Conservation (phyloP, 2,888 invertebrate genomes). For the Trichacis sp. region DNA sequence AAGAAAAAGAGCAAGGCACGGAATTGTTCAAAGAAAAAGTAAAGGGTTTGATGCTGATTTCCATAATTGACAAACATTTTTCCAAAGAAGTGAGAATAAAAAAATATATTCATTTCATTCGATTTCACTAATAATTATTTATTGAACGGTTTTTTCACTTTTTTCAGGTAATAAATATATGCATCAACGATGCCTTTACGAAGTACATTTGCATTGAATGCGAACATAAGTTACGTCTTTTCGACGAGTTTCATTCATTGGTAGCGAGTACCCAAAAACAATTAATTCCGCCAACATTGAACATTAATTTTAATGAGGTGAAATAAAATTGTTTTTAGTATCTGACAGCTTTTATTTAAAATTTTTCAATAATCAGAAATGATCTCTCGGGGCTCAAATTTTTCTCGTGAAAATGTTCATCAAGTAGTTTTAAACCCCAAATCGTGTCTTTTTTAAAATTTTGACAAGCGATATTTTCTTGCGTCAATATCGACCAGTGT, state of each 20-base stretch:
- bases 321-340: background rate
- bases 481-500: no score
- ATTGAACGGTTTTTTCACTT: no score
- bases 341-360: background rate
- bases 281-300: constrained; percentile 57
- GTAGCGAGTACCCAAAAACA: constrained; percentile 64
- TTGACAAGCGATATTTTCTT: no score
- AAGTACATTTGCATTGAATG: constrained; percentile 64
- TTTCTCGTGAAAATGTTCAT: no score
- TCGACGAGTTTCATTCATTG: constrained; percentile 65
- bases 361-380: no score
- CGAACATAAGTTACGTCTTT: constrained; percentile 61
- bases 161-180: constrained; percentile 60
- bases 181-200: constrained; percentile 55
- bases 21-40: constrained; percentile 62
- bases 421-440: no score
- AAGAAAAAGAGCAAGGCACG: constrained; percentile 61
- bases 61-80: constrained; percentile 65
- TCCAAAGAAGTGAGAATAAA: constrained; percentile 58
- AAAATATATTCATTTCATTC: no score
- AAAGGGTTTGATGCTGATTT: constrained; percentile 61
- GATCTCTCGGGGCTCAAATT: no score
- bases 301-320: constrained; percentile 64
- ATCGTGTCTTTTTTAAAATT: no score
- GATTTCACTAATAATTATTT: no score